These are phyloP conservation scores for Hippocampus barbouri DNA, from an alignment of 2,113 vertebrate species.

Conservation along the genomic window DNA sequence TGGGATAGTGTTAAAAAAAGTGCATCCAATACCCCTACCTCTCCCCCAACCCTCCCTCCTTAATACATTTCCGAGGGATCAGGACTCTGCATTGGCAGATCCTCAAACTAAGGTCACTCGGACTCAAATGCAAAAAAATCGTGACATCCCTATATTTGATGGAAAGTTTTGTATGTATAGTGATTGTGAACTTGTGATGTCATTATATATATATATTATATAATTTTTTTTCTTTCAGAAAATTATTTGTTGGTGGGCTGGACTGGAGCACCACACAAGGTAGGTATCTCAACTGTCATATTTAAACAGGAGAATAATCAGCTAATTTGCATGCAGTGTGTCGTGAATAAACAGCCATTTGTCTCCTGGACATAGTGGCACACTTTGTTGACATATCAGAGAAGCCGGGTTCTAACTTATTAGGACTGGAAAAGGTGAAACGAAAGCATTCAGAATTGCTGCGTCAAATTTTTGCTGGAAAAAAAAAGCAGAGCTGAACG, in stretches of 20 bases:
- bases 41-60: too few relatives aligned
- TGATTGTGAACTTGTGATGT: neutral
- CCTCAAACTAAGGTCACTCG: too few relatives aligned
- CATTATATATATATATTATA: too few relatives aligned
- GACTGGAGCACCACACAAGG: conserved; percentile 99
- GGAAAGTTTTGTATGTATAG: neutral
- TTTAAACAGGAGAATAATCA: neutral
- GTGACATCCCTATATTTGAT: neutral
- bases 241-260: conserved; percentile 97
- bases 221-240: conserved; percentile 74
- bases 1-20: too few relatives aligned
- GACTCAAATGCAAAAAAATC: too few relatives aligned
- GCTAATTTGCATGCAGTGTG: neutral
- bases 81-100: too few relatives aligned
- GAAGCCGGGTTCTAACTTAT: neutral
- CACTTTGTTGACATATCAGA: conserved; percentile 1
- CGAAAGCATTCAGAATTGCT: neutral
- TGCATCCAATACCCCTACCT: too few relatives aligned
- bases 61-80: too few relatives aligned
- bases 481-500: neutral
- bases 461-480: neutral
- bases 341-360: neutral
- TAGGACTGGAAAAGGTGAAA: neutral
- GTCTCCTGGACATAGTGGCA: neutral
- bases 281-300: conserved; percentile 56